phyloP scores from a whole-genome alignment of 2,113 vertebrate species.

The Trogon surrucura region DNA sequence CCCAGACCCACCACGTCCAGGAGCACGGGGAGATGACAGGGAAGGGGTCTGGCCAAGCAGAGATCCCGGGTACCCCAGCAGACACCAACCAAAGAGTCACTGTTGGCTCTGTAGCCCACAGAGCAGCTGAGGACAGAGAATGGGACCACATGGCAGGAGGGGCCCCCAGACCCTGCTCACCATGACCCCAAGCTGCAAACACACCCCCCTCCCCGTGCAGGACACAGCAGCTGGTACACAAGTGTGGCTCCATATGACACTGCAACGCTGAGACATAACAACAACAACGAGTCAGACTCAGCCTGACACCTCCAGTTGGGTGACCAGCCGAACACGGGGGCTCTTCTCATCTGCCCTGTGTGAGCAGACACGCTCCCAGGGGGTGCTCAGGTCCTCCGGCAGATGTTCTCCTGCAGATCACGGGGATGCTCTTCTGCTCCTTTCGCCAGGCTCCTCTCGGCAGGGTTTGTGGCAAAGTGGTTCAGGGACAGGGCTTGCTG shows the following conservation, averaged over 20 bases:
- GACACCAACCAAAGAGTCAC: background rate
- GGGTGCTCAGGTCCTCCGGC: background rate
- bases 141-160: accelerated
- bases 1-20: background rate
- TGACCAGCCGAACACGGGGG: background rate
- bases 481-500: background rate
- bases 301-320: background rate
- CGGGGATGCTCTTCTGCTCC: background rate
- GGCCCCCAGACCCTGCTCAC: background rate
- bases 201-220: background rate
- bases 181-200: accelerated
- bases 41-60: background rate
- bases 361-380: background rate
- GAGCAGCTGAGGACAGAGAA: background rate
- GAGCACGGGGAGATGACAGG: background rate
- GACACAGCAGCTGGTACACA: background rate
- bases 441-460: background rate
- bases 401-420: background rate
- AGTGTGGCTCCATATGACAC: background rate
- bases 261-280: background rate
- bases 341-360: background rate
- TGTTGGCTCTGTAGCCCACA: background rate
- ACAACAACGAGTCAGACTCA: background rate
- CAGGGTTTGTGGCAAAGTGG: background rate
- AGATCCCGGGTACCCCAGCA: background rate